Base-by-base conservation (phyloP, 2,888 invertebrate species). In the Dione vanillae region DNA sequence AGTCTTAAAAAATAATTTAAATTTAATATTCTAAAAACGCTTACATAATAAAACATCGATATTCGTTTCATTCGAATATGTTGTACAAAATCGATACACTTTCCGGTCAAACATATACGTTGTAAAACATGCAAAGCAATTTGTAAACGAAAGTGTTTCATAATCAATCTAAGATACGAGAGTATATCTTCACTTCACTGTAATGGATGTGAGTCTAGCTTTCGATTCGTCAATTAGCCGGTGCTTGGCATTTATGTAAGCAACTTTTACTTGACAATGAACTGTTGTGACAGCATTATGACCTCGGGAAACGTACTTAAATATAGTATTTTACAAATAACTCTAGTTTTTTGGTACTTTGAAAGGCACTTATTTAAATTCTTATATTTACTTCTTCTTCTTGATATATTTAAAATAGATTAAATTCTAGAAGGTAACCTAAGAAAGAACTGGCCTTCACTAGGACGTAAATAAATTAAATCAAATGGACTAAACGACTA, bases 241-340 rank as follows among this genome's bases (percentile, higher is more conserved):
- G 47, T 66, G 40, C 5, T 47, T 47, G 62, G 27, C 52, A 58
- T 71, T 71, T 69, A 73, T 67, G 66, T 73, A 73, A 71, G 59
- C 79, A 82, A 84, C 88, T 89, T 87, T 89, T 87, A 86, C 86
- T 86, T 84, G 87, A 82, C 87, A 88, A 85, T 88, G 87, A 86
- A 85, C 80, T 69, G 74, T 70, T 74, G 69, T 67, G 73, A 67
- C 73, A 72, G 74, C 74, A 70, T 73, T 69, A 69, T 71, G 85
- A 82, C 86, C 88, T 87, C 85, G 82, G 69, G 71, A 41, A 49
- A 41, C n/a, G 37, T 58, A 19, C 12, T 43, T 12, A 59, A 19
- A 54, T 16, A 45, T 71, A 62, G 27, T 59, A 56, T 54, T 56
- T 58, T 49, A 49, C 2, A 19, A 19, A 20, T 19, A 20, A 19